phyloP scores from a whole-genome alignment of 1,140 invertebrate genomes.

The Aphaenogaster ashmeadi region DNA sequence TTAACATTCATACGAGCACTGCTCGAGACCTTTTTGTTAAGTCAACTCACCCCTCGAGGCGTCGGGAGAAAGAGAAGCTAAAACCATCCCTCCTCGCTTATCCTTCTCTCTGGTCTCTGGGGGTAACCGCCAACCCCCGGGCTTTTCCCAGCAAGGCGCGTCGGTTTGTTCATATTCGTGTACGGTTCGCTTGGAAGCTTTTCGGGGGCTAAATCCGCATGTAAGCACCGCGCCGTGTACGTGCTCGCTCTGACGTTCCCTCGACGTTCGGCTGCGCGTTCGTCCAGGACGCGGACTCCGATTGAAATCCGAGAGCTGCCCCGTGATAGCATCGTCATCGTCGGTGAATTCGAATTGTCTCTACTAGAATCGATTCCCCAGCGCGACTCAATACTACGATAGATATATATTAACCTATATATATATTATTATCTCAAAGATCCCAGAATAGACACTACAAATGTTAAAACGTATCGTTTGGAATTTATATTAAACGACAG shows the following conservation, averaged over 20 bases:
- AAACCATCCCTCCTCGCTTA: slow-evolving; percentile 23
- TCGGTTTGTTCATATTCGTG: slow-evolving; percentile 62
- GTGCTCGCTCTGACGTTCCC: slow-evolving; percentile 47
- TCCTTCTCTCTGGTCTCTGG: slow-evolving; percentile 65
- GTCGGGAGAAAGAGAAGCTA: slow-evolving; percentile 59
- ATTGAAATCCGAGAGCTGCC: slow-evolving; percentile 63
- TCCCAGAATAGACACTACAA: neutral
- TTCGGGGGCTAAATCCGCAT: slow-evolving; percentile 72
- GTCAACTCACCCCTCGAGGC: slow-evolving; percentile 70
- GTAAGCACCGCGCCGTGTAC: slow-evolving; percentile 66
- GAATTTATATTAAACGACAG: neutral
- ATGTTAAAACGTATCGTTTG: neutral
- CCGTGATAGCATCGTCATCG: slow-evolving; percentile 2
- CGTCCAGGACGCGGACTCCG: slow-evolving; percentile 46
- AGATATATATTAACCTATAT: slow-evolving; percentile 43
- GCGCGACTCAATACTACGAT: slow-evolving; percentile 29
- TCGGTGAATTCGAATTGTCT: slow-evolving; percentile 54
- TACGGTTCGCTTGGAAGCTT: slow-evolving; percentile 64
- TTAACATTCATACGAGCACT: slow-evolving; percentile 75
- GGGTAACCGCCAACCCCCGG: slow-evolving; percentile 62
- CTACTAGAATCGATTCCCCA: slow-evolving; percentile 32
- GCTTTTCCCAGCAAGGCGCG: slow-evolving; percentile 42
- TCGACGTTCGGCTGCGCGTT: slow-evolving; percentile 53
- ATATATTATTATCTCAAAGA: neutral
- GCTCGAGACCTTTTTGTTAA: slow-evolving; percentile 69